phyloP scores from a whole-genome alignment of 2,888 invertebrate species.

The Diplolepis rosae region DNA sequence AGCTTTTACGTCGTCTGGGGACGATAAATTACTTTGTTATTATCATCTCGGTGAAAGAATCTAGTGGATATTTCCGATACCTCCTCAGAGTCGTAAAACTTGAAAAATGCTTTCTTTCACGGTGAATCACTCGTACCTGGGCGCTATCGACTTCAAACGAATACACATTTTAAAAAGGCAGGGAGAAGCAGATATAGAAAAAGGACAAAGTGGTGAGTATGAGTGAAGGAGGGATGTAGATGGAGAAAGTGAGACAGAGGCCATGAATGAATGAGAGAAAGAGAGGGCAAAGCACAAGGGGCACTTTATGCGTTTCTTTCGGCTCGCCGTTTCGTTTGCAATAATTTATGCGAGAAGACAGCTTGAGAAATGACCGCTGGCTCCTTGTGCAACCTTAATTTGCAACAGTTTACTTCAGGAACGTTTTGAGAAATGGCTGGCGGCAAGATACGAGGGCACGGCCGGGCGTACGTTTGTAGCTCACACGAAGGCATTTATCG shows the following conservation, averaged over 20 bases:
- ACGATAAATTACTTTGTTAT: slow-evolving; percentile 31
- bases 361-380: slow-evolving; percentile 70
- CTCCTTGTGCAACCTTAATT: slow-evolving; percentile 71
- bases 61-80: slow-evolving; percentile 29
- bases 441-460: slow-evolving; percentile 57
- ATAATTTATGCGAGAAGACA: slow-evolving; percentile 70
- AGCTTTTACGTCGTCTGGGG: slow-evolving; percentile 26
- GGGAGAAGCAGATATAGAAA: slow-evolving; percentile 27
- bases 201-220: slow-evolving; percentile 5
- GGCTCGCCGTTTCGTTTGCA: slow-evolving; percentile 68
- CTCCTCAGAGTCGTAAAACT: slow-evolving; percentile 28
- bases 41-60: slow-evolving; percentile 26
- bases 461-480: slow-evolving; percentile 49
- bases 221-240: slow-evolving; percentile 6
- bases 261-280: slow-evolving; percentile 31
- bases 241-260: slow-evolving; percentile 37
- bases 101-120: slow-evolving; percentile 48
- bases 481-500: slow-evolving; percentile 62
- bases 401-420: slow-evolving; percentile 70
- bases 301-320: slow-evolving; percentile 69
- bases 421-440: slow-evolving; percentile 67
- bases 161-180: slow-evolving; percentile 36
- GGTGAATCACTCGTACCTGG: slow-evolving; percentile 52
- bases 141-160: slow-evolving; percentile 52
- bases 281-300: slow-evolving; percentile 44